These are phyloP conservation scores for Notodonta dromedarius DNA, from an alignment of 2,888 invertebrate genomes.

Conservation along the genomic window DNA sequence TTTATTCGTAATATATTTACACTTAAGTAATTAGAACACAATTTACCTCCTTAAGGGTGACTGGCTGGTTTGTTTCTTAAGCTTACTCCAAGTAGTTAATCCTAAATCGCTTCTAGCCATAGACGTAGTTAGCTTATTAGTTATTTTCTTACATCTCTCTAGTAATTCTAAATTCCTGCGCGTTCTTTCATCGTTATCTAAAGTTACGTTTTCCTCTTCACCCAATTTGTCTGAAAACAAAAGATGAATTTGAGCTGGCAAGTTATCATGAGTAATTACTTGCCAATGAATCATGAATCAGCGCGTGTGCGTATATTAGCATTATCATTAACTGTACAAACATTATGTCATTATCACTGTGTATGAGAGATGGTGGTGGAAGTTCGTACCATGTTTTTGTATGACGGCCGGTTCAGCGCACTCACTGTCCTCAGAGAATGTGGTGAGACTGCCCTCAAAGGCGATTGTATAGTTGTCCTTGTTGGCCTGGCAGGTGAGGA, in stretches of 20 bases:
- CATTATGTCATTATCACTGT: constrained; percentile 50
- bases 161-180: constrained; percentile 84
- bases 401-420: constrained; percentile 83
- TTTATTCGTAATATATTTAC: background rate
- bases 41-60: constrained; percentile 86
- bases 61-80: constrained; percentile 89
- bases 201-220: constrained; percentile 69
- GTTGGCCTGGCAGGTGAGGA: constrained; percentile 95
- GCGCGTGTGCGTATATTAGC: constrained; percentile 29
- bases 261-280: constrained; percentile 55
- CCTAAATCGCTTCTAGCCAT: constrained; percentile 96
- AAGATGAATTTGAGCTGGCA: constrained; percentile 43
- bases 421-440: constrained; percentile 94
- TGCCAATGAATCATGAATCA: constrained; percentile 62
- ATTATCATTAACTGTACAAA: constrained; percentile 47
- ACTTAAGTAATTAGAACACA: constrained; percentile 11
- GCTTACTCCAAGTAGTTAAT: constrained; percentile 95
- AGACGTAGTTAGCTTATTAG: constrained; percentile 86
- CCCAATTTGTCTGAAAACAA: constrained; percentile 78
- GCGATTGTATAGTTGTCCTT: constrained; percentile 98
- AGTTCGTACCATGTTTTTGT: constrained; percentile 76
- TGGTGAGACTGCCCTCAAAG: constrained; percentile 94
- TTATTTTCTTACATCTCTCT: constrained; percentile 81
- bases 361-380: constrained; percentile 24
- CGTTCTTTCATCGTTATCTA: constrained; percentile 82